phyloP scores from a whole-genome alignment of 35 echinoderm and acorn worm species.

The Strongylocentrotus purpuratus region DNA sequence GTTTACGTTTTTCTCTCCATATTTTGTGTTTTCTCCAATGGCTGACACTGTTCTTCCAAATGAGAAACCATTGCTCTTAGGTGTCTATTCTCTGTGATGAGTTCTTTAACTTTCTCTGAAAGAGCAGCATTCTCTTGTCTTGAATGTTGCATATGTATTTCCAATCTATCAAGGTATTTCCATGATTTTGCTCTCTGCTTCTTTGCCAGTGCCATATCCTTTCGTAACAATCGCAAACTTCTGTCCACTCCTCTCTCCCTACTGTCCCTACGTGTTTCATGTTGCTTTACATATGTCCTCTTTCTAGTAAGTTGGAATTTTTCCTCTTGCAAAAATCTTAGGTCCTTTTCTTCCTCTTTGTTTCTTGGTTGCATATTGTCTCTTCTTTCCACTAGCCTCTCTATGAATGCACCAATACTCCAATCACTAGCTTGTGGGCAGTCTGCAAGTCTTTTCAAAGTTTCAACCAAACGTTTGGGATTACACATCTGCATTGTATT shows the following conservation, averaged over 20 bases:
- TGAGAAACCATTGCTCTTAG: not conserved
- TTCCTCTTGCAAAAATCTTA: not conserved
- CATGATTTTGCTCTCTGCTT: not conserved
- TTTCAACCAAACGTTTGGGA: not conserved
- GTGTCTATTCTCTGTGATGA: not conserved
- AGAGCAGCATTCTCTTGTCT: not conserved
- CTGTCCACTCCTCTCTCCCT: not conserved
- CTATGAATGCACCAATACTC: not conserved
- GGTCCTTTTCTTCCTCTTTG: not conserved
- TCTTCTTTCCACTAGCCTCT: slow-evolving; percentile 6
- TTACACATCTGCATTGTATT: not conserved
- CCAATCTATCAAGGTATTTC: not conserved
- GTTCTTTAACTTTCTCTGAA: not conserved
- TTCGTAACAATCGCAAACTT: not conserved
- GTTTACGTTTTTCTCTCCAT: not conserved
- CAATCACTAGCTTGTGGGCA: not conserved
- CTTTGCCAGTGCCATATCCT: not conserved
- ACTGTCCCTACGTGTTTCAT: not conserved
- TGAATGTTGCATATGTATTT: not conserved
- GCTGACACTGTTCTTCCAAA: not conserved
- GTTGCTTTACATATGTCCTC: not conserved
- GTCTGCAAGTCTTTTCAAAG: not conserved
- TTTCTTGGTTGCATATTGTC: not conserved
- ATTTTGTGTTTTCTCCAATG: not conserved
- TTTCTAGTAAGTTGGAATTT: not conserved